Evolutionary conservation across 2,113 vertebrate species (phyloP).

Genomic region (Cyanistes caeruleus): DNA sequence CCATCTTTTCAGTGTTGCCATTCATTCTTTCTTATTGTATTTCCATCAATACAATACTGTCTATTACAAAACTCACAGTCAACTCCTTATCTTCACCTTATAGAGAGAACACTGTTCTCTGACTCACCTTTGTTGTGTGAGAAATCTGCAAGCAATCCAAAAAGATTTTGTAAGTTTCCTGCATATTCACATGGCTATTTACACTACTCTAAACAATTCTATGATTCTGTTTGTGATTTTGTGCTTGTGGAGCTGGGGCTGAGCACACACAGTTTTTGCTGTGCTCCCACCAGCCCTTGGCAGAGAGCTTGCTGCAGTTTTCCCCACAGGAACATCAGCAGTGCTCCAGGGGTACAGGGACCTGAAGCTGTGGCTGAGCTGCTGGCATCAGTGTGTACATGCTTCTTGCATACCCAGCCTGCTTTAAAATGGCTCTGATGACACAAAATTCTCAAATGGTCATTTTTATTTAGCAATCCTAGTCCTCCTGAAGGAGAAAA

Average conservation of each 20-base stretch:
- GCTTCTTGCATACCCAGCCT: not conserved
- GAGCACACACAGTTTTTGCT: not conserved
- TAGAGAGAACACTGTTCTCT: not conserved
- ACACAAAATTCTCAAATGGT: not conserved
- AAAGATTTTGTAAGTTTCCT: not conserved
- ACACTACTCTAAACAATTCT: not conserved
- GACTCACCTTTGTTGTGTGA: not conserved
- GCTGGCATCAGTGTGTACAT: accelerated
- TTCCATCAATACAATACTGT: not conserved
- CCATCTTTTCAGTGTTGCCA: not conserved
- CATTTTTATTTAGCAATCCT: not conserved
- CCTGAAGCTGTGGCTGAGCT: not conserved
- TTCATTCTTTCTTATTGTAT: not conserved
- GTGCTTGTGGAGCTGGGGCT: not conserved
- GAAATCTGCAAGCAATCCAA: not conserved
- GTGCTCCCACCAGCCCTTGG: not conserved
- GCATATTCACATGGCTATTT: not conserved
- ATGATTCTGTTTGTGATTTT: not conserved
- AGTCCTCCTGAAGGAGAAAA: not conserved
- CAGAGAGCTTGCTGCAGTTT: not conserved
- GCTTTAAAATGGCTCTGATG: not conserved
- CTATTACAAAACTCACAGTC: not conserved
- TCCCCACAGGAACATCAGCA: not conserved
- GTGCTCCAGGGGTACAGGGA: not conserved
- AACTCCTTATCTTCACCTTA: not conserved